These are phyloP conservation scores for Leucophenga montana DNA, from an alignment of 2,888 invertebrate species.

Conservation along the genomic window DNA sequence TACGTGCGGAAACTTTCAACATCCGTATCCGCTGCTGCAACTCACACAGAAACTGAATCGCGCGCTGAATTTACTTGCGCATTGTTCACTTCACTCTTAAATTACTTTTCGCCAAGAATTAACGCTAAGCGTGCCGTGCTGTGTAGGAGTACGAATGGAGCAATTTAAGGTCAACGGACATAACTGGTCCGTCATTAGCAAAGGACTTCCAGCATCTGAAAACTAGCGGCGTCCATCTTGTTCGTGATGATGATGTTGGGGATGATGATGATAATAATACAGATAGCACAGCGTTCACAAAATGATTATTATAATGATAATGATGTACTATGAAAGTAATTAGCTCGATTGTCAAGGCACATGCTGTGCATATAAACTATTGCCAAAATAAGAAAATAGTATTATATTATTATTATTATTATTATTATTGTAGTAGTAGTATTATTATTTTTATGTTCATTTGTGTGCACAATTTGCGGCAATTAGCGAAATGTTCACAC, in stretches of 20 bases:
- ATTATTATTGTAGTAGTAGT: neutral
- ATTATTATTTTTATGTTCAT: neutral
- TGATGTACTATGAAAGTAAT: constrained; percentile 1
- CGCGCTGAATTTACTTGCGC: no score
- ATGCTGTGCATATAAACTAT: constrained; percentile 2
- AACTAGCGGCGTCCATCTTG: neutral
- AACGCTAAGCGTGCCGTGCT: no score
- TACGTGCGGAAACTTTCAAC: neutral
- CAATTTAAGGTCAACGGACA: neutral
- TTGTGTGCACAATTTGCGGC: neutral
- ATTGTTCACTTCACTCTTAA: no score
- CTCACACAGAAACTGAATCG: neutral
- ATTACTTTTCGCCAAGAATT: no score
- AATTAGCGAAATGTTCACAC: constrained; percentile 9
- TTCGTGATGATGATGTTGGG: no score
- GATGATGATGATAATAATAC: neutral
- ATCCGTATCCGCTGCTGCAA: no score
- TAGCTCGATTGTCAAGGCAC: neutral
- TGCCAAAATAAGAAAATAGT: neutral
- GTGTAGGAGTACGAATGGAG: no score
- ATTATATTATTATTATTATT: neutral
- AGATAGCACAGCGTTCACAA: neutral
- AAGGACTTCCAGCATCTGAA: constrained; percentile 1
- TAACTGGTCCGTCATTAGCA: constrained; percentile 14
- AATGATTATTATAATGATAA: no score